phyloP scores from a whole-genome alignment of 1,140 invertebrate species.

The Diabrotica virgifera region DNA sequence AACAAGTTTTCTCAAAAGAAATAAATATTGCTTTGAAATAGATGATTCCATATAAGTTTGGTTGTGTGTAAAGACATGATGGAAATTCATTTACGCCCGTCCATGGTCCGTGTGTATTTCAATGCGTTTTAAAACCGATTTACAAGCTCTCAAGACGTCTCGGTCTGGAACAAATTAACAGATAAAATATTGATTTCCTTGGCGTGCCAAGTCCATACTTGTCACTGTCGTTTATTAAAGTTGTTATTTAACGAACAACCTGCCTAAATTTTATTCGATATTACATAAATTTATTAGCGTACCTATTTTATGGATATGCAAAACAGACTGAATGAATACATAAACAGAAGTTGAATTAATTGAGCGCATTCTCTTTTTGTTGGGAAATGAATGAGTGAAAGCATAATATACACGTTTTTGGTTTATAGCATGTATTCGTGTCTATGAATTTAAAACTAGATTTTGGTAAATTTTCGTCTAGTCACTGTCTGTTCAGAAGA shows the following conservation, averaged over 20 bases:
- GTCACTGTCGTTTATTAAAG: conserved; percentile 36
- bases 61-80: too few relatives aligned
- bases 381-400: not conserved
- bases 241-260: conserved; percentile 39
- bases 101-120: too few relatives aligned
- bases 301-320: conserved; percentile 17
- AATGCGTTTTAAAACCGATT: conserved; percentile 6
- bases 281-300: conserved; percentile 11
- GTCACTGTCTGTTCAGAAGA: too few relatives aligned
- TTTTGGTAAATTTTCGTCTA: too few relatives aligned
- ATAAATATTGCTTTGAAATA: too few relatives aligned
- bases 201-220: conserved; percentile 39
- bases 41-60: too few relatives aligned
- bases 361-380: not conserved
- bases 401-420: not conserved
- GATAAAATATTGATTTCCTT: conserved; percentile 31
- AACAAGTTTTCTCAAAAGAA: too few relatives aligned
- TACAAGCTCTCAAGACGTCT: conserved; percentile 8
- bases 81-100: too few relatives aligned
- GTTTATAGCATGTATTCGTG: too few relatives aligned
- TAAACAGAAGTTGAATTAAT: conserved; percentile 4
- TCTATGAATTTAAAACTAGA: too few relatives aligned
- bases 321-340: conserved; percentile 6
- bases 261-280: conserved; percentile 31
- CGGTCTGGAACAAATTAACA: conserved; percentile 26